Evolutionary conservation across 2,797 vertebrate species (phyloP).

Genomic region (Ctenopoma multispine): DNA sequence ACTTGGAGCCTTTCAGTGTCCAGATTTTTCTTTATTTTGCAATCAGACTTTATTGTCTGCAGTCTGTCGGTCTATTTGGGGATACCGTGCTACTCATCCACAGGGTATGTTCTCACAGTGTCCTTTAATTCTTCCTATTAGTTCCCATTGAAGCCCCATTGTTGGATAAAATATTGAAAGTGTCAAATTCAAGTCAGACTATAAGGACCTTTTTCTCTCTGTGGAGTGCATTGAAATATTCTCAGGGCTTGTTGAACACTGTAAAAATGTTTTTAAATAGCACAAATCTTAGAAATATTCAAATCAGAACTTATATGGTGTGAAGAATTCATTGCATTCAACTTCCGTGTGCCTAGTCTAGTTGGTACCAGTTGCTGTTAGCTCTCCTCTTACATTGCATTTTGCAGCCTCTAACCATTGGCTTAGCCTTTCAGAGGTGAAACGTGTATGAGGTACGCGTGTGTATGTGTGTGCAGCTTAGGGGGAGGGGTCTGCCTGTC

Average conservation of each 20-base stretch:
- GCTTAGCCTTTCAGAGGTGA: slow-evolving; percentile 33
- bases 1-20: slow-evolving; percentile 12
- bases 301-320: slow-evolving; percentile 3
- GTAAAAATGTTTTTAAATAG: slow-evolving; percentile 9
- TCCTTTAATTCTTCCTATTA: neutral
- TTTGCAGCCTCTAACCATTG: slow-evolving; percentile 6
- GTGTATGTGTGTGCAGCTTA: neutral
- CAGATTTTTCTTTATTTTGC: slow-evolving; percentile 38
- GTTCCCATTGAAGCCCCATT: neutral
- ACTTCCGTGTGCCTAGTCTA: neutral
- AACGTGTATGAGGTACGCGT: neutral
- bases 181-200: neutral
- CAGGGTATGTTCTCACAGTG: slow-evolving; percentile 24
- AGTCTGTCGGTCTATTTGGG: slow-evolving; percentile 8
- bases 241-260: neutral
- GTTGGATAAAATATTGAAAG: slow-evolving; percentile 11
- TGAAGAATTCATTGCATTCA: slow-evolving; percentile 4
- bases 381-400: neutral
- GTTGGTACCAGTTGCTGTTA: neutral
- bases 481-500: slow-evolving; percentile 12
- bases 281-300: neutral
- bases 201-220: neutral
- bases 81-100: slow-evolving; percentile 4
- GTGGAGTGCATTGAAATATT: neutral
- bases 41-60: slow-evolving; percentile 27